Conservation (phyloP, 2,113 vertebrate genomes). For the Rattus norvegicus region DNA sequence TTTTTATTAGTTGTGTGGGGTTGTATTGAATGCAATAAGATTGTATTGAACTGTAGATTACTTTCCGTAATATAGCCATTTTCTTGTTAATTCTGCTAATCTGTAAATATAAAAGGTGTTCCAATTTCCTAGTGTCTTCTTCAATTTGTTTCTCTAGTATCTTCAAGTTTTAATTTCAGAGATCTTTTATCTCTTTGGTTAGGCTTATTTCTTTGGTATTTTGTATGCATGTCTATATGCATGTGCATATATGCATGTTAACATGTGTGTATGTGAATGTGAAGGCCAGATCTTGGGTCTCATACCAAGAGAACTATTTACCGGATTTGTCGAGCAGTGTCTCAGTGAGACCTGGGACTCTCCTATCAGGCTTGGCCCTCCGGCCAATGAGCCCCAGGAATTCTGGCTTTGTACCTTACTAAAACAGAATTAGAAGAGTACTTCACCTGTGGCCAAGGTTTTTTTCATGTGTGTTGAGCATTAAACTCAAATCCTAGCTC, state of each 20-base stretch:
- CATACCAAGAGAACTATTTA: not conserved
- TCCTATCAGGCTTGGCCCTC: not conserved
- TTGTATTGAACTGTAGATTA: not conserved
- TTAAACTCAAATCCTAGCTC: not conserved
- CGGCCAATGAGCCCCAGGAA: not conserved
- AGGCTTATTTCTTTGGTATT: not conserved
- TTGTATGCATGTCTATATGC: not conserved
- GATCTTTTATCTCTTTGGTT: not conserved
- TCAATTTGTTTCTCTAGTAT: not conserved
- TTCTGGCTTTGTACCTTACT: not conserved
- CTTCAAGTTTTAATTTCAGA: not conserved
- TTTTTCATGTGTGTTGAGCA: not conserved
- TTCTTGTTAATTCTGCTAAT: not conserved
- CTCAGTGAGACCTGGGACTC: not conserved
- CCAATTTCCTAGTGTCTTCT: not conserved
- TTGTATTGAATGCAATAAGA: not conserved
- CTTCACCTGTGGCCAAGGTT: not conserved
- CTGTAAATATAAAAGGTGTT: not conserved
- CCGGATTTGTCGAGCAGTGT: not conserved
- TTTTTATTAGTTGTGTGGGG: not conserved
- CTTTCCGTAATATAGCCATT: not conserved
- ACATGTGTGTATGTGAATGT: not conserved
- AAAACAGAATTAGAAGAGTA: not conserved
- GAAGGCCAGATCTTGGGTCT: not conserved
- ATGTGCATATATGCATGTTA: too few species aligned